Percentiles rank a stretch among this genome's conserved stretches.
Evolutionary conservation across 2,888 invertebrate genomes (phyloP).

Genomic region (Julus scanicus): DNA sequence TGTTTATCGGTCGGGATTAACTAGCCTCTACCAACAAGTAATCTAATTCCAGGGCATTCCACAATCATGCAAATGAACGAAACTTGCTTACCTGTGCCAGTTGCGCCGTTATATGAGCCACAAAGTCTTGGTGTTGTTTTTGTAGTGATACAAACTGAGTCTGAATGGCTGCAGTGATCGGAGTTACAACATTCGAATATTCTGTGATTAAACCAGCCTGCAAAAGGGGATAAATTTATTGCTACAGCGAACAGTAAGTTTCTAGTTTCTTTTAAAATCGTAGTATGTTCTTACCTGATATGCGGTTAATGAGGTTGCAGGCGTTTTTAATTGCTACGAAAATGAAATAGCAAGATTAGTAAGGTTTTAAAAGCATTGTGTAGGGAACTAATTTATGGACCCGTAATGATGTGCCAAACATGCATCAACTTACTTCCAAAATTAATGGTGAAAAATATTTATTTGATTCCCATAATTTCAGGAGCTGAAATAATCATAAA

Average conservation of each 20-base stretch:
- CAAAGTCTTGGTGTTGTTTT: constrained; percentile 95
- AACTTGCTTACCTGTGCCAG: constrained; percentile 74
- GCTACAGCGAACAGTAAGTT: background rate
- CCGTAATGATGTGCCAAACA: no score
- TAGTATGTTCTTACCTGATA: constrained; percentile 63
- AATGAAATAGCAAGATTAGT: background rate
- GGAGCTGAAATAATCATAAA: constrained; percentile 69
- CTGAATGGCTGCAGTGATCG: constrained; percentile 83
- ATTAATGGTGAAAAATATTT: constrained; percentile 72
- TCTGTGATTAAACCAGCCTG: constrained; percentile 85
- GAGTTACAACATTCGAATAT: constrained; percentile 80
- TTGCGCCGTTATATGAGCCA: constrained; percentile 88
- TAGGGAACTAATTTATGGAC: background rate
- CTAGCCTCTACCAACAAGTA: background rate
- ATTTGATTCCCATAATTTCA: constrained; percentile 97
- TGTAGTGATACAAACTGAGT: constrained; percentile 84
- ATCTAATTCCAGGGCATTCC: background rate
- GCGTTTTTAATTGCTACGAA: constrained; percentile 67
- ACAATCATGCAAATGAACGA: background rate
- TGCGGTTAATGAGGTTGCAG: constrained; percentile 64
- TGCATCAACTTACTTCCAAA: constrained; percentile 64
- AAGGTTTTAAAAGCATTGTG: no score
- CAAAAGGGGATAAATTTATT: background rate
- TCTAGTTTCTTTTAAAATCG: background rate
- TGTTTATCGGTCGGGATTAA: background rate